Evolutionary conservation across 2,888 invertebrate genomes (phyloP).

Genomic region (Diaperis boleti): DNA sequence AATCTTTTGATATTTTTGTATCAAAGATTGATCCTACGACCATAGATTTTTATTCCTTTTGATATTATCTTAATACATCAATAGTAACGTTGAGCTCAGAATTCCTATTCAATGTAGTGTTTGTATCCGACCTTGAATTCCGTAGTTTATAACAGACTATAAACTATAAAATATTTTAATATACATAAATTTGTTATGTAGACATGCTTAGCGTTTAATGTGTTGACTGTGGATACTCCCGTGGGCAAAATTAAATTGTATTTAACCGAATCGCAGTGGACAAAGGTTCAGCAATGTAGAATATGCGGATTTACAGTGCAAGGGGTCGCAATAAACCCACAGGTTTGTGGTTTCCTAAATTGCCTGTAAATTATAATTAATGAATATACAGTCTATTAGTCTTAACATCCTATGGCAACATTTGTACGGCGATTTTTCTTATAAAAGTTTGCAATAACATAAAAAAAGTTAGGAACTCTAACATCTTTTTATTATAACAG

Average conservation of each 20-base stretch:
- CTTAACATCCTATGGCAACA: conserved; percentile 17
- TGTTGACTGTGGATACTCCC: conserved; percentile 35
- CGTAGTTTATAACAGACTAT: conserved; percentile 2
- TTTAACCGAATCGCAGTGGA: conserved; percentile 39
- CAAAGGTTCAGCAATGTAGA: conserved; percentile 37
- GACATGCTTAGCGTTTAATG: conserved; percentile 35
- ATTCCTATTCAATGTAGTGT: conserved; percentile 6
- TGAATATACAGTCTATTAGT: conserved; percentile 35
- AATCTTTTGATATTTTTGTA: conserved; percentile 13
- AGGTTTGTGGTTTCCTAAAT: conserved; percentile 44
- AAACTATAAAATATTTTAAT: conserved; percentile 25
- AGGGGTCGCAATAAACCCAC: conserved; percentile 43
- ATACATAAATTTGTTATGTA: conserved; percentile 28
- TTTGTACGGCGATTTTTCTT: no score
- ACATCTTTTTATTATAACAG: no score
- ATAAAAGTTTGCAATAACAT: no score
- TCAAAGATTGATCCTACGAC: conserved; percentile 5
- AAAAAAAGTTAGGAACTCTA: no score
- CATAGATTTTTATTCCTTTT: no score
- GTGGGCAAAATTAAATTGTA: conserved; percentile 41
- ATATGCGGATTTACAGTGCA: conserved; percentile 39
- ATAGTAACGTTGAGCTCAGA: conserved; percentile 19
- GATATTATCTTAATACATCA: no score
- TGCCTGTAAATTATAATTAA: conserved; percentile 47
- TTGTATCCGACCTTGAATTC: conserved; percentile 12